Evolutionary conservation across 2,888 invertebrate species (phyloP).

Genomic region (Pomacea canaliculata): DNA sequence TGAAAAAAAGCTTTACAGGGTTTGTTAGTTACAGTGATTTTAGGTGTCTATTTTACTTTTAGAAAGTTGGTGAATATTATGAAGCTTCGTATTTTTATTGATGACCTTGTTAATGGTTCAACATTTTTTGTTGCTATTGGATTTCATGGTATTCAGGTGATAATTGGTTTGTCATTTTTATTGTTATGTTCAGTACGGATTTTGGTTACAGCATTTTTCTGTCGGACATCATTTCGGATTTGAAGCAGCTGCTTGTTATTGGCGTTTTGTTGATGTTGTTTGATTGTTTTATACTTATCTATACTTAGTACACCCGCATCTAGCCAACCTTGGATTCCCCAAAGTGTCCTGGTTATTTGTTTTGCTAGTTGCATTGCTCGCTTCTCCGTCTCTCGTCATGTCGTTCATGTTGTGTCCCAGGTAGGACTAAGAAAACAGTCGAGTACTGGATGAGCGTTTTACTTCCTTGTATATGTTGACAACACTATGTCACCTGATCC

Average conservation of each 20-base stretch:
- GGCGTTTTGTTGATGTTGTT: conserved; percentile 78
- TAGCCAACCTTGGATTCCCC: too few relatives aligned
- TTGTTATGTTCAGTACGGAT: conserved; percentile 73
- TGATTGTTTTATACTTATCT: conserved; percentile 61
- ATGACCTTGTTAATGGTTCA: conserved; percentile 78
- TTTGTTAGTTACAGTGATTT: conserved; percentile 73
- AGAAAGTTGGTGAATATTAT: conserved; percentile 80
- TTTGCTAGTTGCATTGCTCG: too few relatives aligned
- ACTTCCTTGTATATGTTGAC: too few relatives aligned
- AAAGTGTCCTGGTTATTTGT: too few relatives aligned
- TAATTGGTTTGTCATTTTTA: conserved; percentile 76
- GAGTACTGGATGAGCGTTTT: too few relatives aligned
- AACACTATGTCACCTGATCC: too few relatives aligned
- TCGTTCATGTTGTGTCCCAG: too few relatives aligned
- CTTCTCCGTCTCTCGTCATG: too few relatives aligned
- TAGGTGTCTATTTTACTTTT: conserved; percentile 78
- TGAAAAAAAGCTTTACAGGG: conserved; percentile 71
- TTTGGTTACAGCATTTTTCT: conserved; percentile 72
- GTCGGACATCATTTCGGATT: conserved; percentile 76
- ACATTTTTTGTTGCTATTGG: conserved; percentile 82
- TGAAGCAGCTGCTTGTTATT: conserved; percentile 77
- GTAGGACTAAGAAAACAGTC: too few relatives aligned
- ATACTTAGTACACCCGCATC: conserved; percentile 41
- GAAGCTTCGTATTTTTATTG: conserved; percentile 76
- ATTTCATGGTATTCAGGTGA: conserved; percentile 82